These are phyloP conservation scores for Leptinotarsa juncta DNA, from an alignment of 2,888 invertebrate genomes.

Conservation along the genomic window DNA sequence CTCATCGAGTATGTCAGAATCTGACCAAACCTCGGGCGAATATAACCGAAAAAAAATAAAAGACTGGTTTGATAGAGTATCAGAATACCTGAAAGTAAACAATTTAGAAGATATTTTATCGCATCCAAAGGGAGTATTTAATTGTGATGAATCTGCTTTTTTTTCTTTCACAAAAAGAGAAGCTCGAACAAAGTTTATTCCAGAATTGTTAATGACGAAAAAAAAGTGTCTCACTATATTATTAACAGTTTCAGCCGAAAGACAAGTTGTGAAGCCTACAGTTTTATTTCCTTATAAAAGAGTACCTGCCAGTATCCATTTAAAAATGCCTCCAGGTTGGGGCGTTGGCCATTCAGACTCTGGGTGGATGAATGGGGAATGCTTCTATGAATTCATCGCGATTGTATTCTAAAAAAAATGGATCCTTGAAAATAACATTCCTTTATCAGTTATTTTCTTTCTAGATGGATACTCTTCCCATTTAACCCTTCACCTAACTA, in stretches of 20 bases:
- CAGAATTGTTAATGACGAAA: too few relatives aligned
- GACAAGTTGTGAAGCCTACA: constrained; percentile 7
- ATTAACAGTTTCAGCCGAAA: too few relatives aligned
- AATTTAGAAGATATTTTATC: too few relatives aligned
- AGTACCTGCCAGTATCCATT: constrained; percentile 23
- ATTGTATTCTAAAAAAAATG: constrained; percentile 31
- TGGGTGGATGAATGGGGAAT: constrained; percentile 35
- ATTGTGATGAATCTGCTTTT: too few relatives aligned
- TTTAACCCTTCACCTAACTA: constrained; percentile 32
- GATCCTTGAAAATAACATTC: constrained; percentile 24
- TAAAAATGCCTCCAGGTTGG: constrained; percentile 28
- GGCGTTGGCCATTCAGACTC: constrained; percentile 31
- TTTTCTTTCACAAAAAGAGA: too few relatives aligned
- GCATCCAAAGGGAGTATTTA: too few relatives aligned
- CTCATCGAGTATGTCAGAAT: not conserved
- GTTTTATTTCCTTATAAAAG: constrained; percentile 31
- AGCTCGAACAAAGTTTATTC: too few relatives aligned
- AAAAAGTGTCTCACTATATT: too few relatives aligned
- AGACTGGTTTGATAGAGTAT: too few relatives aligned
- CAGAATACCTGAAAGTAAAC: too few relatives aligned
- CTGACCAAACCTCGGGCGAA: not conserved
- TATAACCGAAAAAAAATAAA: too few relatives aligned
- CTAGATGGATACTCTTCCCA: constrained; percentile 41
- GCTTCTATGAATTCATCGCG: constrained; percentile 32
- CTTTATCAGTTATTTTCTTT: constrained; percentile 36